These are phyloP conservation scores for Heliconius sara DNA, from an alignment of 2,888 invertebrate genomes.

Conservation along the genomic window DNA sequence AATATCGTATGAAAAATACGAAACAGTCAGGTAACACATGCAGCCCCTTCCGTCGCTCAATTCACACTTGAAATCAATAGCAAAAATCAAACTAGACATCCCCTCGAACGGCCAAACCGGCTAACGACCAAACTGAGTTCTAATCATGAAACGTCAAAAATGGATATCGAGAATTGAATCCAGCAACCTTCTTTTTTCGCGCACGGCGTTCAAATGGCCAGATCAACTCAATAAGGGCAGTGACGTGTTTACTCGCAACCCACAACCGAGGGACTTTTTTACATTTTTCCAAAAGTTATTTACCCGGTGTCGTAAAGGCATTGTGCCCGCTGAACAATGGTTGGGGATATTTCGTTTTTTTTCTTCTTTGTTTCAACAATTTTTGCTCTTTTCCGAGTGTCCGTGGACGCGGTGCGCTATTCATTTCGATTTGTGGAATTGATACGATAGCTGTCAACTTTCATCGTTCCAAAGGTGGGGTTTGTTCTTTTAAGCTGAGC, in stretches of 20 bases:
- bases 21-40: slow-evolving; percentile 27
- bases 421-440: slow-evolving; percentile 65
- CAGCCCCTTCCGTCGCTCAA: slow-evolving; percentile 36
- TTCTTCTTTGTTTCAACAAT: slow-evolving; percentile 52
- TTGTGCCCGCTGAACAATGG: slow-evolving; percentile 78
- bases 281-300: slow-evolving; percentile 81
- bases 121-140: slow-evolving; percentile 82
- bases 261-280: slow-evolving; percentile 74
- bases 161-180: slow-evolving; percentile 83
- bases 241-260: slow-evolving; percentile 81
- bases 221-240: slow-evolving; percentile 82
- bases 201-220: slow-evolving; percentile 79
- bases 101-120: slow-evolving; percentile 53
- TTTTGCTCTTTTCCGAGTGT: slow-evolving; percentile 60
- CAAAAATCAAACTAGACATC: slow-evolving; percentile 59
- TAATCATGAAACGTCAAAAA: slow-evolving; percentile 83
- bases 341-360: slow-evolving; percentile 65
- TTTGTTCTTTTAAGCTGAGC: slow-evolving; percentile 48
- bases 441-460: slow-evolving; percentile 56
- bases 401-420: slow-evolving; percentile 55
- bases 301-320: slow-evolving; percentile 82
- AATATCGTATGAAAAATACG: slow-evolving; percentile 16
- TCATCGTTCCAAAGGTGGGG: slow-evolving; percentile 45
- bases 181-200: slow-evolving; percentile 71
- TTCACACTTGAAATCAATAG: slow-evolving; percentile 62